phyloP scores from a whole-genome alignment of 1,140 invertebrate genomes.

The Ephestia elutella region DNA sequence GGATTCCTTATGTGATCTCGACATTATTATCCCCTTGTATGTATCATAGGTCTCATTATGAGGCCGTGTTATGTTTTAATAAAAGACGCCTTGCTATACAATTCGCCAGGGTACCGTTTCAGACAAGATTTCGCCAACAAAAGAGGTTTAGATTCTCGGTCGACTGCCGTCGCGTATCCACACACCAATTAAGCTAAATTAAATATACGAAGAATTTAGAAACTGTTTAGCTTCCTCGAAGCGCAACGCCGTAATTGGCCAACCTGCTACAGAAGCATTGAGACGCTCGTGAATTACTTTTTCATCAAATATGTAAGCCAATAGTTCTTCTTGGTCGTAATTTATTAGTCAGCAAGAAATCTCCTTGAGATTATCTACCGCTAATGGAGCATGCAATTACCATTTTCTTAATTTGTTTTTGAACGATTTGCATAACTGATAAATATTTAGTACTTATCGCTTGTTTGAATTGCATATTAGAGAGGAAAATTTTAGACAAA shows the following conservation, averaged over 20 bases:
- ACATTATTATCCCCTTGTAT: no score
- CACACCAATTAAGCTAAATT: conserved; percentile 71
- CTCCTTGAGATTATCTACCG: neutral
- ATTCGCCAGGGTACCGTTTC: conserved; percentile 49
- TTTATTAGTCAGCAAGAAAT: conserved; percentile 16
- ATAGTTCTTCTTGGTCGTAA: conserved; percentile 31
- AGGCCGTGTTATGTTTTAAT: neutral
- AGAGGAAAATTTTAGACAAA: no score
- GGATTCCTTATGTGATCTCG: no score
- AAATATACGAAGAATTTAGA: conserved; percentile 74
- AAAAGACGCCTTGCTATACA: conserved; percentile 3
- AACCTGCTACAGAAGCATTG: conserved; percentile 55
- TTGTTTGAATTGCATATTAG: no score
- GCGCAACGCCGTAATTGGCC: conserved; percentile 71
- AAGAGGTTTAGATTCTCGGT: conserved; percentile 59
- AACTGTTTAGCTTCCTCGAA: conserved; percentile 71
- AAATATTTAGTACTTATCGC: no score
- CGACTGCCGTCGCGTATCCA: conserved; percentile 54
- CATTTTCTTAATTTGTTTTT: no score
- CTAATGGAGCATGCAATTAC: no score
- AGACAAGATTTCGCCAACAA: conserved; percentile 55
- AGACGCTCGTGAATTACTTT: conserved; percentile 43
- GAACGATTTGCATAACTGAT: no score
- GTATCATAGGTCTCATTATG: neutral
- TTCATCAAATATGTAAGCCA: conserved; percentile 23